Base-by-base conservation (phyloP, 2,113 vertebrate genomes). In the Chionomys nivalis region DNA sequence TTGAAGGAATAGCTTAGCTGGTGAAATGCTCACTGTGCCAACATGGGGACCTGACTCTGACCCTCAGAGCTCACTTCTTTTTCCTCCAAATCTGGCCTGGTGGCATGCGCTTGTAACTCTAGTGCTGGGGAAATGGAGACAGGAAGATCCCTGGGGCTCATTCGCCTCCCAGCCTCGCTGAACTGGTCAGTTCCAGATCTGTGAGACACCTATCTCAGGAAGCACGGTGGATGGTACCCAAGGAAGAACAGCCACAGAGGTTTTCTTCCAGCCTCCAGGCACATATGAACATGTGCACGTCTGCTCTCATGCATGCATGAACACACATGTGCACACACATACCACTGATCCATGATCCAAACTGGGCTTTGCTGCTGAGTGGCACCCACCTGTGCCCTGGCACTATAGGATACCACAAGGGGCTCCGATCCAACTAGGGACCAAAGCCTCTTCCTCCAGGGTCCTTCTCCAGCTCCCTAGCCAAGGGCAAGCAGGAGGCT, bases 371-470 rank as follows among this genome's bases (percentile, higher is more conserved):
- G 63, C 66, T 79, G 61, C 75, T 66, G 28, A 16, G 33, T 6
- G 7, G 7, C 0, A 4, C 23, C 83, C 21, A 21, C 23, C 7
- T 10, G 8, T 3, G 9, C 17, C 31, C 82, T n/a, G 21, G 47
- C 65, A 10, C 33, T 19, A 5, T 33, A 65, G 68, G 61, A 55
- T 39, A 42, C 73, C 77, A 58, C 12, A 13, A 61, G 8, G 2
- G 26, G 90, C 75, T 55, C 44, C 58, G 89, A 70, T 4, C 9
- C 70, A 42, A 68, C 49, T 0, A 8, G 21, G 28, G 21, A 70
- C 26, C 81, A 13, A 36, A 3, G 10, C 24, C 42, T 76, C 39
- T 52, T 39, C 36, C 42, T 70, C 39, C 8, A 23, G 47, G 70
- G 21, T 23, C 73, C 77, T 17, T 55, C 28, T 68, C 79, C 72